These are phyloP conservation scores for Pangasius larnaudii DNA, from an alignment of 2,797 vertebrate genomes.

Conservation along the genomic window DNA sequence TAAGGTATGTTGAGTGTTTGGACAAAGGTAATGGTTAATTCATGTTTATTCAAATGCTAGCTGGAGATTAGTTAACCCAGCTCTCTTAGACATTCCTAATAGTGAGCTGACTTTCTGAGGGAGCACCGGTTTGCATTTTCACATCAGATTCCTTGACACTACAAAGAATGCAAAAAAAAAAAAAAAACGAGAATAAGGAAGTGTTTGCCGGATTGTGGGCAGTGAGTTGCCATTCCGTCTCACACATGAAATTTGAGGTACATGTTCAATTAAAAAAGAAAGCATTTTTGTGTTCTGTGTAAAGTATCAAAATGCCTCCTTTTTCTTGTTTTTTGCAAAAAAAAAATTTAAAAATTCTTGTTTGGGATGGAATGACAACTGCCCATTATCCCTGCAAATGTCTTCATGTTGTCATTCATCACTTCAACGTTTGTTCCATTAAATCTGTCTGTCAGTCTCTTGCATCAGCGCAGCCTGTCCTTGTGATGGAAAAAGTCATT, in stretches of 20 bases:
- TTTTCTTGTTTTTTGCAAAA: background rate
- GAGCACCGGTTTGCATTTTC: background rate
- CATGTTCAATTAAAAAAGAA: background rate
- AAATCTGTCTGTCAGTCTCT: background rate
- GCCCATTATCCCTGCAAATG: background rate
- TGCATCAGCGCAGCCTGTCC: background rate
- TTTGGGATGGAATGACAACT: background rate
- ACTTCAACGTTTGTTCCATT: background rate
- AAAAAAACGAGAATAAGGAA: background rate
- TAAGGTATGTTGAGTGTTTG: background rate
- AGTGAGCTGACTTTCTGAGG: background rate
- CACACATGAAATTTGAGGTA: background rate
- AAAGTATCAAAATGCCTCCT: background rate
- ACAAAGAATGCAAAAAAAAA: background rate
- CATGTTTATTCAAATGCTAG: background rate
- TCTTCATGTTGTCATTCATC: background rate
- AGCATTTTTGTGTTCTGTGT: background rate
- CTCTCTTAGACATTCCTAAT: background rate
- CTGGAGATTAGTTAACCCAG: background rate
- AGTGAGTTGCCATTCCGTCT: background rate
- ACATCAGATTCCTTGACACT: background rate
- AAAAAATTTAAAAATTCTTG: no score
- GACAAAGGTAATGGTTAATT: background rate
- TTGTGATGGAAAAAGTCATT: background rate
- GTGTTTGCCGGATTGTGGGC: background rate